Evolutionary conservation across 2,113 vertebrate species (phyloP), one percentile per base, ranked within the genome.

Genomic region (Podarcis muralis): DNA sequence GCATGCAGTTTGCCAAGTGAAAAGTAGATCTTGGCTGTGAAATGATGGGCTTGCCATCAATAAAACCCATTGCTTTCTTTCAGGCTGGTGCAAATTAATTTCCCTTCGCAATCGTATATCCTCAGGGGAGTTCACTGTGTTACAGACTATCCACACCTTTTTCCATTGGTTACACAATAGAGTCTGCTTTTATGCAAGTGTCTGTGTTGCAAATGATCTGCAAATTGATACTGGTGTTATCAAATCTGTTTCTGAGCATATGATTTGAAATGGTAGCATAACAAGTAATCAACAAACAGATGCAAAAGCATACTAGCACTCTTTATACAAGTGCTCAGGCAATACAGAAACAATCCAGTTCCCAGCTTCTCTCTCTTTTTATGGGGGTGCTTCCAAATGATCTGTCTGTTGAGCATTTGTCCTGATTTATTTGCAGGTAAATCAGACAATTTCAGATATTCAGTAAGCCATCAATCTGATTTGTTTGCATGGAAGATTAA

Each of bases 1-100:
- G n/a, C 1, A 40, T 89, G 84, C 18, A 88, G 78, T 78, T 62
- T 85, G 88, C 92, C 75, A 82, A 40, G 81, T 35, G 8, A 62
- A 84, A 91, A 83, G 59, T 27, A 65, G 76, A 89, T 84, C 77
- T 53, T 76, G 85, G 77, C 89, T 82, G 20, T 23, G 69, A 74
- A 89, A 57, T 83, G 20, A 84, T 48, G 75, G 37, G 2, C 66
- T 11, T 83, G 83, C 83, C 83, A 83, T 37, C 62, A 68, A 69
- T 37, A 57, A 84, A 82, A 65, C 77, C 0, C 66, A 82, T 27
- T 78, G 74, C 62, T 78, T 25, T 62, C 5, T 83, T 76, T 69
- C 84, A 83, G 65, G 71, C 20, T 69, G 23, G 12, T 76, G 32
- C 6, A 81, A 53, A 66, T 32, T 71, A 87, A 84, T 82, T n/a